phyloP scores from a whole-genome alignment of 2,888 invertebrate species.

The Muscina levida region DNA sequence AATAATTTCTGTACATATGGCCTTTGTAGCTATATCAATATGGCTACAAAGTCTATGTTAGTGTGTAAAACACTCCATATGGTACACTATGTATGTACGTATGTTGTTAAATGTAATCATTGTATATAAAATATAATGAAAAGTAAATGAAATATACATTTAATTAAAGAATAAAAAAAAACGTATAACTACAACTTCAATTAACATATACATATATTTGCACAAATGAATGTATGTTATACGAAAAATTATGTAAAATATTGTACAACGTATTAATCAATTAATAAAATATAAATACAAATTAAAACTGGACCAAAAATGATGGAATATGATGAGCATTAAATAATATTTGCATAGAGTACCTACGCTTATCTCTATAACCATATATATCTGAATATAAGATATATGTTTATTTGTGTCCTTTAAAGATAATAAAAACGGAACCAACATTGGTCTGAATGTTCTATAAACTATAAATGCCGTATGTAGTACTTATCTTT shows the following conservation, averaged over 20 bases:
- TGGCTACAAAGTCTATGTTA: not conserved
- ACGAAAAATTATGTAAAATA: conserved; percentile 10
- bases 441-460: too few relatives aligned
- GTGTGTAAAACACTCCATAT: too few relatives aligned
- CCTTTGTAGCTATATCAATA: not conserved
- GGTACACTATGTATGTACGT: not conserved
- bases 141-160: conserved; percentile 52
- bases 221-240: not conserved
- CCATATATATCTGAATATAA: too few relatives aligned
- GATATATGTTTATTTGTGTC: too few relatives aligned
- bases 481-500: too few relatives aligned
- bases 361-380: too few relatives aligned
- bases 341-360: too few relatives aligned
- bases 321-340: not conserved
- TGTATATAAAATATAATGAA: conserved; percentile 50
- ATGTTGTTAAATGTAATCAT: not conserved
- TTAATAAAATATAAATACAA: conserved; percentile 21
- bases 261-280: conserved; percentile 35
- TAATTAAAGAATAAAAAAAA: conserved; percentile 29
- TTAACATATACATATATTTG: not conserved
- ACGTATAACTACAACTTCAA: not conserved
- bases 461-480: too few relatives aligned
- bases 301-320: not conserved
- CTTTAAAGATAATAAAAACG: too few relatives aligned
- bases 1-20: not conserved